Percentiles rank a stretch among this genome's conserved stretches.
Conservation (phyloP, 2,888 invertebrate species). For the Operophtera brumata region DNA sequence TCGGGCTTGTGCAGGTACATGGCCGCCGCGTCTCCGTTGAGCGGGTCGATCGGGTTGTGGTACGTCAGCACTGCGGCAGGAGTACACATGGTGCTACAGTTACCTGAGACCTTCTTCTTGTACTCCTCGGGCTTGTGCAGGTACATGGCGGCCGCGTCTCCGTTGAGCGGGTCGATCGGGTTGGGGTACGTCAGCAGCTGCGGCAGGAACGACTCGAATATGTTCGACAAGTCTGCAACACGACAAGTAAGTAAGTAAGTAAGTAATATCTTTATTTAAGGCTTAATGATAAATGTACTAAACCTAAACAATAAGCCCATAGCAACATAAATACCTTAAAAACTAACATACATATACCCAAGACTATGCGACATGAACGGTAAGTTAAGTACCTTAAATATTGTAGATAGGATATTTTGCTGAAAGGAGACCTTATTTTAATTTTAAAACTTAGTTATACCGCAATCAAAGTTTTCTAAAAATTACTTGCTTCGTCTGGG, state of each 20-base stretch:
- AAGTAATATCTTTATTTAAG: no score
- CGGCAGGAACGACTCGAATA: constrained; percentile 99
- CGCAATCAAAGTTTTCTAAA: no score
- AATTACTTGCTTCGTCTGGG: no score
- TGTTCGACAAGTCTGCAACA: constrained; percentile 95
- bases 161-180: constrained; percentile 99
- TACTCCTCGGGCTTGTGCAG: constrained; percentile 99
- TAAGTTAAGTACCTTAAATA: no score
- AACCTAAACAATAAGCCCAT: no score
- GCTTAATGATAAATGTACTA: no score
- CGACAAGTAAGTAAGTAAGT: background rate
- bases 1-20: constrained; percentile 99
- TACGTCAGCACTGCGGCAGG: constrained; percentile 99
- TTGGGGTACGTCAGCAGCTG: constrained; percentile 99
- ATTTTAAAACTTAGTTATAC: no score
- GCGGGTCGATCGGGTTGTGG: constrained; percentile 99
- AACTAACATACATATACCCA: no score
- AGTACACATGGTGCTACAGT: constrained; percentile 55
- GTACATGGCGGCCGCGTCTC: constrained; percentile 99
- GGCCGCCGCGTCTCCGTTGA: constrained; percentile 99
- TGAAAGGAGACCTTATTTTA: no score
- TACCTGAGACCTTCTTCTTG: constrained; percentile 98
- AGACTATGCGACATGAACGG: no score
- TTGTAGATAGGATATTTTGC: no score
- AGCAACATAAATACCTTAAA: no score